Evolutionary conservation across 2,888 invertebrate species (phyloP), one percentile per base, ranked within the genome.

Genomic region (Drosophila anceps): DNA sequence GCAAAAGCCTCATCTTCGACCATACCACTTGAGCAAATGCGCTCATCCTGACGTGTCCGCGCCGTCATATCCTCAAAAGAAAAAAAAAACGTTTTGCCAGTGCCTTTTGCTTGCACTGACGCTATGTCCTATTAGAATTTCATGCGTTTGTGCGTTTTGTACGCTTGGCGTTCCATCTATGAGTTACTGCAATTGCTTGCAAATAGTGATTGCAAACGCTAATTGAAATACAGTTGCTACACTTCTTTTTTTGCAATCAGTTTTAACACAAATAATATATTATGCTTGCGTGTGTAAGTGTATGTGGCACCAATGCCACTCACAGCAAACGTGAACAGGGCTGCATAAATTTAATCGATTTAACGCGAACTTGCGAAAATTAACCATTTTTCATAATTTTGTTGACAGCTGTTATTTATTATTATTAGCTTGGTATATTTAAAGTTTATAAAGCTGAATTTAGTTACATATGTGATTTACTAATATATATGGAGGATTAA

Each of bases 41-140:
- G 82, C 69, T 85, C 86, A 79, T 87, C 86, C 79, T 81, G 86
- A 72, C 74, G 86, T 71, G 81, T 78, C 73, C 80, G 87, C 67
- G 87, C 72, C 76, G 82, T 73, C 85, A 86, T 86, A 55, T 76
- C 84, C 78, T 73, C 50, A 13, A 18, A 50, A 59, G 48, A 50
- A 46, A 37, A 59, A 58, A 58, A 59, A 57, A 44, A 35, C 31
- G 41, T 63, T 53, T 33, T 70, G 62, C 69, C 66, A 76, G 69
- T 58, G 65, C 77, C 59, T 71, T 71, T 76, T 58, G 29, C 68
- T 55, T 48, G 69, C 73, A 69, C 79, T 76, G 51, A 68, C 68
- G 67, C 71, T 72, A 29, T 60, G 59, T 69, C 64, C 79, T 78
- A 84, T 84, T 67, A 50, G 73, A 78, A 82, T 86, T 84, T 76